Percentiles rank a stretch among this genome's conserved stretches.
These are phyloP conservation scores for Ceratina japonica DNA, from an alignment of 1,140 invertebrate species.

Conservation along the genomic window DNA sequence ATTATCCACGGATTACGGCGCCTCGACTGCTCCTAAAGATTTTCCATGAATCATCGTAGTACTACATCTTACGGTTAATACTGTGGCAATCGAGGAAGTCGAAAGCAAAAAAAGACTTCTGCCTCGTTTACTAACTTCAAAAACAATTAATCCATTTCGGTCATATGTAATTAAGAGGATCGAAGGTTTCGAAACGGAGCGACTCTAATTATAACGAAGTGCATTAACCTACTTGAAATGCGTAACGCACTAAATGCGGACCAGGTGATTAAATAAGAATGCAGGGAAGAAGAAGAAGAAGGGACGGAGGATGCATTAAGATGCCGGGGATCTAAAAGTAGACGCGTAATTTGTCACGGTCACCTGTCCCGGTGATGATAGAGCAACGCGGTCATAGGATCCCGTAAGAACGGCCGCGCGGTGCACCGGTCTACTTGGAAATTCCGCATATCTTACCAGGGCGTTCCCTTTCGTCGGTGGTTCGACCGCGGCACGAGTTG, in stretches of 20 bases:
- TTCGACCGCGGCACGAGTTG: background rate
- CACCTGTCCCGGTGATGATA: conserved; percentile 24
- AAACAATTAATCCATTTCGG: no score
- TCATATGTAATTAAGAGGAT: no score
- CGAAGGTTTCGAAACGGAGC: no score
- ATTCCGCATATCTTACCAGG: conserved; percentile 42
- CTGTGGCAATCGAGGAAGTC: background rate
- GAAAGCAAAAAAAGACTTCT: no score
- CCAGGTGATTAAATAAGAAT: background rate
- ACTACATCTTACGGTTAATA: background rate
- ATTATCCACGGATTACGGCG: background rate
- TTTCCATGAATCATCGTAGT: background rate
- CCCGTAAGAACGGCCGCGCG: background rate
- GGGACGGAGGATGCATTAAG: no score
- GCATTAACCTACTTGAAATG: no score
- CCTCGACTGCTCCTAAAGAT: background rate
- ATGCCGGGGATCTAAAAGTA: background rate
- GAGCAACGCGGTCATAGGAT: background rate
- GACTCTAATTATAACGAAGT: no score
- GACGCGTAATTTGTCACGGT: conserved; percentile 24
- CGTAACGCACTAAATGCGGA: background rate
- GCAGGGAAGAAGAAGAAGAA: background rate
- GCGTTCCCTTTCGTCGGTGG: conserved; percentile 34
- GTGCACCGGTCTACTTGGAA: conserved; percentile 20
- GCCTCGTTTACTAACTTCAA: no score